These are phyloP conservation scores for Globia sparganii DNA, from an alignment of 2,888 invertebrate genomes.

Conservation along the genomic window DNA sequence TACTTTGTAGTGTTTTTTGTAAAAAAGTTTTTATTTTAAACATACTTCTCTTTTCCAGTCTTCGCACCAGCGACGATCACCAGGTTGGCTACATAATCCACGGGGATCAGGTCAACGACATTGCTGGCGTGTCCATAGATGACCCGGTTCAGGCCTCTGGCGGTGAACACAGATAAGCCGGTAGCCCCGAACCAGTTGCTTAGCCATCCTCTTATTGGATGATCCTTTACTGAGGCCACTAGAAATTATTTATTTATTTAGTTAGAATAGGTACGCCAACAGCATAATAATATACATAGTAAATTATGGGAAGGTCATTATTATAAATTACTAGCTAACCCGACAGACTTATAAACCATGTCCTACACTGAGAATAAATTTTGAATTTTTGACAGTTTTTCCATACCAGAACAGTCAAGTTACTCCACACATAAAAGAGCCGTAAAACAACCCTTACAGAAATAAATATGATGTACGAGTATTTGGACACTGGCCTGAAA, in stretches of 20 bases:
- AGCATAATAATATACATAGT: neutral
- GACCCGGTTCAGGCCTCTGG: constrained; percentile 61
- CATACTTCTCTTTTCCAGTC: constrained; percentile 45
- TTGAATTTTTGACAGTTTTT: too few species aligned
- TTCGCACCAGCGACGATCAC: constrained; percentile 67
- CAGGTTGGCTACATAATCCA: constrained; percentile 69
- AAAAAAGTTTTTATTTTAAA: too few species aligned
- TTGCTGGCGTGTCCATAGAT: constrained; percentile 43
- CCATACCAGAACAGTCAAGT: too few species aligned
- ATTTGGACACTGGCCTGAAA: too few species aligned
- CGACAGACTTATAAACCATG: too few species aligned
- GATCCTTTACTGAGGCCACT: constrained; percentile 65
- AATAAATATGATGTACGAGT: too few species aligned
- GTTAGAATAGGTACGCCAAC: neutral
- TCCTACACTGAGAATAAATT: too few species aligned
- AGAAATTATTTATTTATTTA: constrained; percentile 4
- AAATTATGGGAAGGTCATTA: too few species aligned
- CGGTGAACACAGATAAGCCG: constrained; percentile 32
- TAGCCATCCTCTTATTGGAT: constrained; percentile 70
- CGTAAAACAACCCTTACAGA: too few species aligned
- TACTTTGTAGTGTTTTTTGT: too few species aligned
- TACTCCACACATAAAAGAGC: too few species aligned
- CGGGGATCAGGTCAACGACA: constrained; percentile 69
- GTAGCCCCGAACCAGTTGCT: constrained; percentile 69
- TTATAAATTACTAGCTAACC: too few species aligned